phyloP scores from a whole-genome alignment of 2,113 vertebrate genomes.

The Solenodon paradoxus region DNA sequence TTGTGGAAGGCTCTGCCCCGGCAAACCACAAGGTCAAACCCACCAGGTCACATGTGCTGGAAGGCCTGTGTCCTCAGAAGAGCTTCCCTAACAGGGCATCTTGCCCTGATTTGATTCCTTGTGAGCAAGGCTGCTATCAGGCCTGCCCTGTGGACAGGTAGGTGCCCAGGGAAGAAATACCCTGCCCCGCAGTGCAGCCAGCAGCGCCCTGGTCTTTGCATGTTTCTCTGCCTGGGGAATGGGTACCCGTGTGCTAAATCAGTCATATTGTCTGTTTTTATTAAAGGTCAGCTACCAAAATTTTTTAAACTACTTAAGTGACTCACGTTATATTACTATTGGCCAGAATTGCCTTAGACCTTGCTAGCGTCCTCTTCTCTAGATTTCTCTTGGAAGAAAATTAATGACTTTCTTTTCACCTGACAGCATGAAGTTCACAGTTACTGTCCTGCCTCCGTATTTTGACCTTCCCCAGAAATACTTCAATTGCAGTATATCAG shows the following conservation, averaged over 20 bases:
- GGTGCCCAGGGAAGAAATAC: neutral
- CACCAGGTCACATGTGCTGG: neutral
- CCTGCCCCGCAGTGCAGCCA: neutral
- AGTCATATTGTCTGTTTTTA: neutral
- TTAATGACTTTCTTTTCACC: neutral
- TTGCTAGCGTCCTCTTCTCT: neutral
- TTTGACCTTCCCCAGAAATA: neutral
- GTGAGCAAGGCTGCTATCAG: neutral
- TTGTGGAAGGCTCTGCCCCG: neutral
- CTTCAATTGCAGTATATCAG: neutral
- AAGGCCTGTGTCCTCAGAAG: neutral
- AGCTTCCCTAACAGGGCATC: neutral
- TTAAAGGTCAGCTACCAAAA: too few relatives aligned
- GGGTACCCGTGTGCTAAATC: neutral
- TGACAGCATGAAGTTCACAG: neutral
- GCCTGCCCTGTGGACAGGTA: neutral
- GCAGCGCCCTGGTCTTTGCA: neutral
- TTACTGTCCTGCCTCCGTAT: neutral
- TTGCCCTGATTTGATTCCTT: neutral
- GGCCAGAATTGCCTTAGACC: neutral
- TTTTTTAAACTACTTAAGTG: neutral
- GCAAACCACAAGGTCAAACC: neutral
- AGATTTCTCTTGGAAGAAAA: neutral
- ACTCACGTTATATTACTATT: neutral
- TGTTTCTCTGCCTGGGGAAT: neutral